Evolutionary conservation across 2,797 vertebrate genomes (phyloP), one percentile per base, ranked within the genome.

Genomic region (Scarus forsteni): DNA sequence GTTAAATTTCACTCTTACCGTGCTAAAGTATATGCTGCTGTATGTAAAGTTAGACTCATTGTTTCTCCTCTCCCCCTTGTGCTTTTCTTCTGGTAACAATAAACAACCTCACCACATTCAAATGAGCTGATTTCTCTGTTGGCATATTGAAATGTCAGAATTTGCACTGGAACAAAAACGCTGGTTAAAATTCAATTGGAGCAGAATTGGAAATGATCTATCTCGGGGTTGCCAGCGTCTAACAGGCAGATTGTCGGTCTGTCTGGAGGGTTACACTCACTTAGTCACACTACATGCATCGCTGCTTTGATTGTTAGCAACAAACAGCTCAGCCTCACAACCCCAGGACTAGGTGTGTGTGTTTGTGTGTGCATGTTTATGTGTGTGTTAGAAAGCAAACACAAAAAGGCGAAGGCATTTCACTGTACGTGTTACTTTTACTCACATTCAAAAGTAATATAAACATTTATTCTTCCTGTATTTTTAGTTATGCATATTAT

Each of bases 111-210:
- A n/a, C 56, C 54, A 62, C 73, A 90, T 89, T 93, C 46, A 90
- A 89, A 91, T 90, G 61, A 90, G 88, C 73, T 45, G 48, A 87
- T 91, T 88, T 82, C 88, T 92, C 87, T 66, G 78, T 79, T 90
- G 92, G 77, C 90, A 86, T 84, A 84, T 87, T 86, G 74, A 94
- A 95, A 94, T 93, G 94, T 94, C 93, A 93, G 77, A 90, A 94
- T 95, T 94, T 94, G 90, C 93, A 94, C 90, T 80, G 84, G 80
- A 93, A 94, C 92, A 93, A 93, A 92, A 66, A 62, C 58, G 40
- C 79, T 70, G 82, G 75, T 85, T 73, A 71, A 88, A 90, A 90
- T 91, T 91, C 71, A 89, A 66, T 65, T 77, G 90, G 81, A 91
- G 75, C 80, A 87, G 89, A 91, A 87, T 85, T 83, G 77, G 66